phyloP scores from a whole-genome alignment of 2,113 vertebrate species.

The Synchiropus splendidus region DNA sequence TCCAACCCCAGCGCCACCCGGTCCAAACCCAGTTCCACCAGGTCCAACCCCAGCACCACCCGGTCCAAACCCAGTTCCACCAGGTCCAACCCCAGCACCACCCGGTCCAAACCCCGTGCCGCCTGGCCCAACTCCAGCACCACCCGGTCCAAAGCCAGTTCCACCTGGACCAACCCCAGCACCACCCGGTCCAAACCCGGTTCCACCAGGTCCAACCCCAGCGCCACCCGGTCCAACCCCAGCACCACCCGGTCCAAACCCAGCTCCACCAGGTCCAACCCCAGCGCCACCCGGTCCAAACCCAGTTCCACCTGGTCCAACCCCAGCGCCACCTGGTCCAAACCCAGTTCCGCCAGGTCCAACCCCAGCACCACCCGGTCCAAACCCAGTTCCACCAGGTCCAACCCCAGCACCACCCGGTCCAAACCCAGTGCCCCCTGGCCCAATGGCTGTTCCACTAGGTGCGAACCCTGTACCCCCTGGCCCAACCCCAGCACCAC shows the following conservation, averaged over 20 bases:
- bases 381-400: constrained; percentile 6
- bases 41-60: constrained; percentile 18
- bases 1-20: constrained; percentile 15
- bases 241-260: constrained; percentile 9
- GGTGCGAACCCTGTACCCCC: constrained; percentile 9
- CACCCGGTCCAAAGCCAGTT: constrained; percentile 17
- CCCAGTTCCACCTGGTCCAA: constrained; percentile 13
- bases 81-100: constrained; percentile 11
- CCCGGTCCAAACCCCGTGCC: constrained; percentile 25
- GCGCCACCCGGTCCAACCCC: constrained; percentile 12
- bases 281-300: constrained; percentile 14
- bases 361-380: constrained; percentile 13
- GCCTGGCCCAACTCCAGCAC: constrained; percentile 17
- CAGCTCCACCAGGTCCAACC: constrained; percentile 14
- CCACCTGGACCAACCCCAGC: constrained; percentile 22
- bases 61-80: constrained; percentile 22
- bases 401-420: constrained; percentile 15
- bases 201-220: constrained; percentile 17
- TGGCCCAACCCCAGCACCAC: constrained; percentile 1
- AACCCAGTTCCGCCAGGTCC: constrained; percentile 15
- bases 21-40: neutral
- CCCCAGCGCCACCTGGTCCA: constrained; percentile 16
- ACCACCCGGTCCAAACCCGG: constrained; percentile 23
- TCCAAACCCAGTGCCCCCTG: constrained; percentile 17
- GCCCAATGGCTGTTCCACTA: constrained; percentile 10